phyloP scores from a whole-genome alignment of 1,140 invertebrate species.

The Papilio dardanus region DNA sequence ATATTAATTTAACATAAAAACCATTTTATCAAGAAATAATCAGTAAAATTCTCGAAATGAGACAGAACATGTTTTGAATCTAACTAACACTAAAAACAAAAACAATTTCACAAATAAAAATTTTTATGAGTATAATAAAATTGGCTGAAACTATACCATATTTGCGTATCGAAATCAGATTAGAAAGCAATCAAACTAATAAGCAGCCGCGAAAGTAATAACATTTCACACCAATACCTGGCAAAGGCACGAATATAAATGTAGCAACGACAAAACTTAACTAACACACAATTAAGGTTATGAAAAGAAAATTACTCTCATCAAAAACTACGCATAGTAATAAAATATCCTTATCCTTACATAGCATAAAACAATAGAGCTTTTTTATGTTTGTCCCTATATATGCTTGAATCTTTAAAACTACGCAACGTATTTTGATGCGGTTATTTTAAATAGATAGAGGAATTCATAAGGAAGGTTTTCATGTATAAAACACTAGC shows the following conservation, averaged over 20 bases:
- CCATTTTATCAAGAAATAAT: background rate
- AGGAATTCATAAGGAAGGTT: no score
- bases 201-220: conserved; percentile 4
- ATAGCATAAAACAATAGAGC: no score
- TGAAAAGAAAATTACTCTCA: conserved; percentile 11
- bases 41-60: no score
- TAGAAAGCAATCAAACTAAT: conserved; percentile 22
- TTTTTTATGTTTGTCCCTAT: no score
- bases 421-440: no score
- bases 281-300: conserved; percentile 1
- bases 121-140: background rate
- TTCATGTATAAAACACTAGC: no score
- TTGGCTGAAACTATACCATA: background rate
- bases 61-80: no score
- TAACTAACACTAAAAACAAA: no score
- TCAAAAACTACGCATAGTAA: background rate
- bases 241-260: background rate
- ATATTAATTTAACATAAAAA: background rate
- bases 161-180: conserved; percentile 17
- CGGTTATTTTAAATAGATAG: no score
- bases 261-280: conserved; percentile 6
- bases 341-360: background rate
- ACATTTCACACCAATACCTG: conserved; percentile 6
- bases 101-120: background rate
- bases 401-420: no score